Conservation (phyloP, 2,113 vertebrate species). For the Neotragus moschatus region DNA sequence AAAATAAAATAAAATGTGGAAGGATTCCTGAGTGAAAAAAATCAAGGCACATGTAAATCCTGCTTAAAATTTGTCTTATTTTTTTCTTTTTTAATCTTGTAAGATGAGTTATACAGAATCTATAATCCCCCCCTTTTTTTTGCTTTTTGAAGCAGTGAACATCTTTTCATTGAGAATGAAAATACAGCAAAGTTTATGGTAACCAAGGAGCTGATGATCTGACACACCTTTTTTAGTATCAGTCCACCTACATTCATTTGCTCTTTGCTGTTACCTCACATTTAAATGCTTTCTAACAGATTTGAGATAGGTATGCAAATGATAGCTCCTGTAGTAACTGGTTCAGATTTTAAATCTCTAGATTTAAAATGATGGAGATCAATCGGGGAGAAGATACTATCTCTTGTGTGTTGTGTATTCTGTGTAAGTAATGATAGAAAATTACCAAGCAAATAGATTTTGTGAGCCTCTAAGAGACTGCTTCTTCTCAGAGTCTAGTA, state of each 20-base stretch:
- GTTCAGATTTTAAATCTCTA: conserved; percentile 45
- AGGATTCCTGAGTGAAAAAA: conserved; percentile 87
- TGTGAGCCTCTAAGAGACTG: conserved; percentile 44
- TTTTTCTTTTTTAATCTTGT: conserved; percentile 57
- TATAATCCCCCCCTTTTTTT: not conserved
- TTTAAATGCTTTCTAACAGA: conserved; percentile 53
- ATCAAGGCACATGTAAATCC: conserved; percentile 83
- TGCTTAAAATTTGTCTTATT: conserved; percentile 25
- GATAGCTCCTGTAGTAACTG: conserved; percentile 37
- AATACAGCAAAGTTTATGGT: conserved; percentile 17
- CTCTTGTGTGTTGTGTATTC: conserved; percentile 36
- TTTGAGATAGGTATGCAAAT: conserved; percentile 56
- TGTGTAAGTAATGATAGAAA: conserved; percentile 51
- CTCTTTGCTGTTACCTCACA: conserved; percentile 49
- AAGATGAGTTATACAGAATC: conserved; percentile 2
- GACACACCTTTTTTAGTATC: conserved; percentile 31
- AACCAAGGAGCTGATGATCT: conserved; percentile 60
- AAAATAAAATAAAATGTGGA: conserved; percentile 93
- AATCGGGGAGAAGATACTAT: conserved; percentile 40
- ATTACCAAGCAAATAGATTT: conserved; percentile 45
- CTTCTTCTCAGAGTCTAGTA: conserved; percentile 44
- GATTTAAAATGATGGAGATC: conserved; percentile 51
- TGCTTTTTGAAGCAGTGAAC: conserved; percentile 29
- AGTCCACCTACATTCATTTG: conserved; percentile 4
- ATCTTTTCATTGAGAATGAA: conserved; percentile 63